A percentile compares a stretch with the other conserved stretches of the same genome.
phyloP scores from a whole-genome alignment of 2,113 vertebrate species.

The Pongo abelii region DNA sequence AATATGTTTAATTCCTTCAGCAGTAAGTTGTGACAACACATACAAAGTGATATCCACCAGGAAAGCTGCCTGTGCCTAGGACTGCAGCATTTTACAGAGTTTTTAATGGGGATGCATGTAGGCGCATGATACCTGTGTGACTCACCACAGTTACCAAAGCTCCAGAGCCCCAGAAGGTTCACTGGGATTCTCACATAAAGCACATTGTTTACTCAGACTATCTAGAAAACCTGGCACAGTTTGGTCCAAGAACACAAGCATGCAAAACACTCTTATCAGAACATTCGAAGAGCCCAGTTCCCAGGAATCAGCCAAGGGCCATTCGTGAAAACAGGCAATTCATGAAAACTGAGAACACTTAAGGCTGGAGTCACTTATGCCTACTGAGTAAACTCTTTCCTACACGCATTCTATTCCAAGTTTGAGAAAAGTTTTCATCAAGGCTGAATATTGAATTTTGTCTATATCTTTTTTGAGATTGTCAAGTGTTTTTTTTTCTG shows the following conservation, averaged over 20 bases:
- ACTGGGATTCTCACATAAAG: not conserved
- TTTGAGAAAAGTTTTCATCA: not conserved
- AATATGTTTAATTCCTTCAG: not conserved
- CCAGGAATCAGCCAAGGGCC: not conserved
- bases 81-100: not conserved
- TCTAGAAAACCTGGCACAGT: not conserved
- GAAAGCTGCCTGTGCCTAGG: not conserved
- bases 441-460: not conserved
- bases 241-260: not conserved
- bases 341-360: not conserved
- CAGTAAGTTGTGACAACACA: not conserved
- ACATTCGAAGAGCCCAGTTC: not conserved
- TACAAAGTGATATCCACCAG: not conserved
- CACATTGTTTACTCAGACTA: not conserved
- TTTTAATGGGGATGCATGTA: not conserved
- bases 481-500: not conserved
- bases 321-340: not conserved
- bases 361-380: not conserved
- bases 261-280: not conserved
- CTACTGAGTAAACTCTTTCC: not conserved
- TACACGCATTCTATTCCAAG: not conserved
- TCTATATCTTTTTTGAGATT: not conserved
- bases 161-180: not conserved
- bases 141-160: not conserved
- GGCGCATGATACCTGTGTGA: not conserved